These are phyloP conservation scores for Sphaerodactylus townsendi DNA, from an alignment of 2,113 vertebrate species.

Conservation along the genomic window DNA sequence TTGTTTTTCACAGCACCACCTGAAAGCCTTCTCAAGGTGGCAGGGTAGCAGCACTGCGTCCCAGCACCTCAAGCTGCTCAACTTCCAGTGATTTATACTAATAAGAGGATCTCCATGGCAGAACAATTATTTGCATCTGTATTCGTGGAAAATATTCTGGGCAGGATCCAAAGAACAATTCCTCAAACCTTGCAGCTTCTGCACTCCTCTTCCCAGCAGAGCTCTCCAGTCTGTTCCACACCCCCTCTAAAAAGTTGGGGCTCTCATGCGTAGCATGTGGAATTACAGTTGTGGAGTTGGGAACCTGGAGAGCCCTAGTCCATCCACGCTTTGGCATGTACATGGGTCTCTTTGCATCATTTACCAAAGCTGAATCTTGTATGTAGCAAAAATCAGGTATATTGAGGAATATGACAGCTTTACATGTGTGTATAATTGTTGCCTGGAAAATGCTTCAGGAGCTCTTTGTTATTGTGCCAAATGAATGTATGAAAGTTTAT, in stretches of 20 bases:
- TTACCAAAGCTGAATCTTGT: constrained; percentile 12
- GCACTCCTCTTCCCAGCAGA: background rate
- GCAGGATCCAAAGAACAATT: background rate
- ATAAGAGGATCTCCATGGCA: constrained; percentile 32
- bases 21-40: no score
- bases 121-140: constrained; percentile 48
- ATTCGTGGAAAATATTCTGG: constrained; percentile 43
- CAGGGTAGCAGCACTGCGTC: no score
- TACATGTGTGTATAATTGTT: constrained; percentile 18
- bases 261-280: background rate
- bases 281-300: background rate
- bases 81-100: constrained; percentile 48
- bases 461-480: constrained; percentile 36
- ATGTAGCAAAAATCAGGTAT: constrained; percentile 31
- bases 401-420: constrained; percentile 14
- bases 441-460: constrained; percentile 30
- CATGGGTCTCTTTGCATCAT: background rate
- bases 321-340: background rate
- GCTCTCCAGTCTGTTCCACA: background rate
- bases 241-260: background rate
- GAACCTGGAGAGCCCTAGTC: background rate
- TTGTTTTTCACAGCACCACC: no score
- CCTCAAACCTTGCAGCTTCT: background rate
- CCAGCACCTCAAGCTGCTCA: no score
- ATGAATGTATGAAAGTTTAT: constrained; percentile 52